Evolutionary conservation across 2,888 invertebrate species (phyloP), one percentile per base, ranked within the genome.

Genomic region (Sinotaia quadrata): DNA sequence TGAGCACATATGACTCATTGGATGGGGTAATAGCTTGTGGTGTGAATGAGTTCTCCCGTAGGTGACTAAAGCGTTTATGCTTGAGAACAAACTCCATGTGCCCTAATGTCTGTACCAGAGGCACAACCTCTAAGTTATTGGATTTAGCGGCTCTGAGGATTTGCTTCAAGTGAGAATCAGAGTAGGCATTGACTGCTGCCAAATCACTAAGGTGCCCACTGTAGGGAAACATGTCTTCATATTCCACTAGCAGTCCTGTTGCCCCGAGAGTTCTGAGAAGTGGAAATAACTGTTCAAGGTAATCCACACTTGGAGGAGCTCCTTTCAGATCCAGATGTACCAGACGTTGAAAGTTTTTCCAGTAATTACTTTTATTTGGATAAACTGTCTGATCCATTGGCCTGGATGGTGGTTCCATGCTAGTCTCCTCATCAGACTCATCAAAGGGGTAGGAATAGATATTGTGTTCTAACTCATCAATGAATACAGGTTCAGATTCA

Each of bases 191-290:
- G 24, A 47, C 87, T 3, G 93, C 92, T 54, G 92, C 90, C 44
- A 93, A 87, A 76, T 91, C 91, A 34, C 84, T 85, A 15, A 93
- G 85, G 18, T 79, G 75, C 5, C 91, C 92, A 29, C 89, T 86
- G 84, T 92, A 95, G 0, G 95, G 94, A 87, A 95, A 95, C 93
- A 93, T 94, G 79, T 95, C 95, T 86, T 95, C 95, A 83, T 95
- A 95, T 83, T 95, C 95, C 44, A 95, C 90, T 0, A 95, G 88
- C 15, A 95, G 83, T 0, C 93, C 94, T 29, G 93, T 94, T 0
- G 92, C 94, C 15, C 94, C 89, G 57, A 83, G 74, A 37, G 74
- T 70, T 33, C 71, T 78, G 33, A 88, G 70, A 18, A 86, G 68
- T 27, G 87, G 84, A 52, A 88, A 83, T 10, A 88, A 61, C 65